These are phyloP conservation scores for Phytoseiulus persimilis DNA, from an alignment of 2,888 invertebrate genomes.

Conservation along the genomic window DNA sequence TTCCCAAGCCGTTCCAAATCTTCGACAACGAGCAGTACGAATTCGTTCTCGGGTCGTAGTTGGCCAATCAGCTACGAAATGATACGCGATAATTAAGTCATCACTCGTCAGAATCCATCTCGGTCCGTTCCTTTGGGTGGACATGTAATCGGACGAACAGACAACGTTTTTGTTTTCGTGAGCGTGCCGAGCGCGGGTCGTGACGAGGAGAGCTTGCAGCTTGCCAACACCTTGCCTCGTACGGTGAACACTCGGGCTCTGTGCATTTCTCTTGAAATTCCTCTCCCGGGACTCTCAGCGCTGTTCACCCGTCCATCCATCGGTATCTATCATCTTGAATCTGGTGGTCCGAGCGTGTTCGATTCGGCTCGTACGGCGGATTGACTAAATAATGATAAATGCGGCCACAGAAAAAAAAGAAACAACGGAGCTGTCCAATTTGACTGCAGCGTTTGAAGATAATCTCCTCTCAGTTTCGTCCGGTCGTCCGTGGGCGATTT, in stretches of 20 bases:
- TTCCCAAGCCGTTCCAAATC: no score
- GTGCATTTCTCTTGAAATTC: neutral
- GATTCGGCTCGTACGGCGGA: neutral
- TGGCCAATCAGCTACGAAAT: neutral
- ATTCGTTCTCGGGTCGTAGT: neutral
- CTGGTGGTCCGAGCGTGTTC: neutral
- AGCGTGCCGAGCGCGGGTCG: neutral
- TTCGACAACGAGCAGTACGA: neutral
- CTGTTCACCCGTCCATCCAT: neutral
- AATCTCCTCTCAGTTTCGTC: neutral
- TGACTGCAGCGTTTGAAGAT: neutral
- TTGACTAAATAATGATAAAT: neutral
- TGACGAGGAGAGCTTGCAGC: neutral
- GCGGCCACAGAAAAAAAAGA: neutral
- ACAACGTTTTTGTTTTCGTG: neutral
- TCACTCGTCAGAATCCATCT: neutral
- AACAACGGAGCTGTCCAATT: neutral
- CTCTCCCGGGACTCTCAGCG: neutral
- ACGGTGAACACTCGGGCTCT: neutral
- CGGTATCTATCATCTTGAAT: neutral
- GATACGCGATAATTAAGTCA: neutral
- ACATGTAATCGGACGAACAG: neutral
- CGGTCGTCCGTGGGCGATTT: constrained; percentile 14
- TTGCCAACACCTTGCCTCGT: neutral
- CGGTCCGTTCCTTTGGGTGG: neutral